Percentiles rank a stretch among this genome's conserved stretches.
Evolutionary conservation across 2,888 invertebrate genomes (phyloP).

Genomic region (Odontocerum albicorne): DNA sequence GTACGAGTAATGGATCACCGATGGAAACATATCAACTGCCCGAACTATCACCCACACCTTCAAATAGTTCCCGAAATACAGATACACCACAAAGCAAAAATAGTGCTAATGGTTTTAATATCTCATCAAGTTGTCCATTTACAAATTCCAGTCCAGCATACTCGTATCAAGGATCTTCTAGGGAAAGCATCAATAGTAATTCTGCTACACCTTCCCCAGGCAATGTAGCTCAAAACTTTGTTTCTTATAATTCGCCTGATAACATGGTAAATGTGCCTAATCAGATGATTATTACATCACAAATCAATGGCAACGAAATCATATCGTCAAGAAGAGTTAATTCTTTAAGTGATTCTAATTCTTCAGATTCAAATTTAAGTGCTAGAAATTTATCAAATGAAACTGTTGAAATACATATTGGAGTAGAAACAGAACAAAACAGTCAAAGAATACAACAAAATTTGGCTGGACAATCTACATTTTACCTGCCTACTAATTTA

Average conservation of each 20-base stretch:
- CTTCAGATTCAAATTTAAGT: too few relatives aligned
- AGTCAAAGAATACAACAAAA: conserved; percentile 27
- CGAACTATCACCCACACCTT: conserved; percentile 63
- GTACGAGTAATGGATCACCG: conserved; percentile 79
- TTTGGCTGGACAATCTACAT: conserved; percentile 23
- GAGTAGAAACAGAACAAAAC: conserved; percentile 16
- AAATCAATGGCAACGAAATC: conserved; percentile 16
- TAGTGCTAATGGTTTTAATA: conserved; percentile 44
- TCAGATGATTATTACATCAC: conserved; percentile 15
- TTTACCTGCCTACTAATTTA: conserved; percentile 24
- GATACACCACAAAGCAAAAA: conserved; percentile 52
- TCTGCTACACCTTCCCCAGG: conserved; percentile 48
- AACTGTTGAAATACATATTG: conserved; percentile 15
- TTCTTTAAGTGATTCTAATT: conserved; percentile 19
- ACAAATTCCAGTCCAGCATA: conserved; percentile 57
- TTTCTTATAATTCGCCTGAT: conserved; percentile 51
- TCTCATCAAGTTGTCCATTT: conserved; percentile 48
- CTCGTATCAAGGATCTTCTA: conserved; percentile 50
- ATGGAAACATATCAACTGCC: conserved; percentile 56
- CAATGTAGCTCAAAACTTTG: conserved; percentile 45
- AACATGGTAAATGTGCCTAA: conserved; percentile 40
- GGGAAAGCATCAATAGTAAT: conserved; percentile 48
- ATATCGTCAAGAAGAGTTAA: conserved; percentile 17
- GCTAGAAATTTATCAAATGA: too few relatives aligned
- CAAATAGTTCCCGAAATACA: conserved; percentile 55